Evolutionary conservation across 2,888 invertebrate species (phyloP).

Genomic region (Spicauda simplicius): DNA sequence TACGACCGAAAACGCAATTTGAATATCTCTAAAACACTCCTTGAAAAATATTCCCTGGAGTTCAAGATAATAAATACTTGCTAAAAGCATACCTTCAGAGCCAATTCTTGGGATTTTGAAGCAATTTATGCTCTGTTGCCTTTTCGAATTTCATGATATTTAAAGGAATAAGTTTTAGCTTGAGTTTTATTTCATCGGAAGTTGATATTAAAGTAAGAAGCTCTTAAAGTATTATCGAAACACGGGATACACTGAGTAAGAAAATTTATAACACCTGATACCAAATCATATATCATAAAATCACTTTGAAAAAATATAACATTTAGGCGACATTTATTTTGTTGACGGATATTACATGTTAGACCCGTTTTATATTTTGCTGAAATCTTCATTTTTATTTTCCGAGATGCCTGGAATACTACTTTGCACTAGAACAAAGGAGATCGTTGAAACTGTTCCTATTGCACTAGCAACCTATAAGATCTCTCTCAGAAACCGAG

Average conservation of each 20-base stretch:
- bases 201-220: not conserved
- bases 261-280: too few species aligned
- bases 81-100: constrained; percentile 18
- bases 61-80: constrained; percentile 26
- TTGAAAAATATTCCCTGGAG: constrained; percentile 33
- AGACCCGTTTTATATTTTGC: too few species aligned
- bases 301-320: too few species aligned
- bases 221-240: too few species aligned
- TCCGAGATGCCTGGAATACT: not conserved
- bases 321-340: too few species aligned
- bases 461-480: constrained; percentile 1
- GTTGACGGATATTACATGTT: too few species aligned
- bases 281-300: too few species aligned
- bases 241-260: too few species aligned
- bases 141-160: constrained; percentile 3
- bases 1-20: constrained; percentile 58
- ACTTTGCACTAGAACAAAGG: not conserved
- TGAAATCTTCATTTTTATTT: too few species aligned
- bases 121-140: constrained; percentile 17
- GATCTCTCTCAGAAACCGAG: not conserved
- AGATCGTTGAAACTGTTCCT: not conserved
- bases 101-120: constrained; percentile 19
- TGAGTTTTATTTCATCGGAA: not conserved
- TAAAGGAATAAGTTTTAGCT: not conserved
- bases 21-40: constrained; percentile 55